These are phyloP conservation scores for Sarcophaga carnaria DNA, from an alignment of 2,888 invertebrate genomes.

Conservation along the genomic window DNA sequence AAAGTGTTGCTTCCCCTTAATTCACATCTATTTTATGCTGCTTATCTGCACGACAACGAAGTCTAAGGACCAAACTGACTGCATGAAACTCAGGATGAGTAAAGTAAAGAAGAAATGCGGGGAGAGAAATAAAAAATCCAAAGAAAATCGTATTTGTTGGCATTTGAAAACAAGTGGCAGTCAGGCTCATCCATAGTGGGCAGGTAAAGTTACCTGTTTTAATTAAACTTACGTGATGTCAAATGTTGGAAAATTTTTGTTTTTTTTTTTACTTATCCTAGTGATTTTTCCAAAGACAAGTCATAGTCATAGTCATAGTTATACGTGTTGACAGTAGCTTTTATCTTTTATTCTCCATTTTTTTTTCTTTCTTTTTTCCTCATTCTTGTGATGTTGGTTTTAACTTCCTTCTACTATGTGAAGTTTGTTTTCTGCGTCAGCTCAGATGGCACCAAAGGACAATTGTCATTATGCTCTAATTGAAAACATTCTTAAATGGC, in stretches of 20 bases:
- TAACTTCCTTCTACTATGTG: neutral
- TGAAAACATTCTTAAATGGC: constrained; percentile 65
- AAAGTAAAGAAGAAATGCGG: neutral
- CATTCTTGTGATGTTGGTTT: neutral
- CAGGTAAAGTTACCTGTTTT: constrained; percentile 62
- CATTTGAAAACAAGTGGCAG: neutral
- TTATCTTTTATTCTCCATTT: constrained; percentile 25
- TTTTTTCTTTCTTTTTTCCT: constrained; percentile 17
- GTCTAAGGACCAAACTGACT: constrained; percentile 17
- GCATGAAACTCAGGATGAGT: neutral
- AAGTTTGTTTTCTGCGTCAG: constrained; percentile 27
- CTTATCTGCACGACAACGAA: constrained; percentile 16
- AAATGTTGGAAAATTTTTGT: constrained; percentile 40
- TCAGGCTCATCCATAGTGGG: neutral
- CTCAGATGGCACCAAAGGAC: constrained; percentile 40
- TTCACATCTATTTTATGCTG: constrained; percentile 42
- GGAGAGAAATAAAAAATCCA: neutral
- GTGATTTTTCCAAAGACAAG: constrained; percentile 16
- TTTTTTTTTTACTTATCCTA: constrained; percentile 1
- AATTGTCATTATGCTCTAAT: constrained; percentile 64
- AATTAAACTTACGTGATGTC: constrained; percentile 71
- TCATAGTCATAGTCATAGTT: constrained; percentile 38
- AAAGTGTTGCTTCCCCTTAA: constrained; percentile 24
- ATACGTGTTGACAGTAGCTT: constrained; percentile 55
- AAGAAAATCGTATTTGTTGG: neutral